Conservation (phyloP, 2,797 vertebrate genomes). For the Naso thynnoides region DNA sequence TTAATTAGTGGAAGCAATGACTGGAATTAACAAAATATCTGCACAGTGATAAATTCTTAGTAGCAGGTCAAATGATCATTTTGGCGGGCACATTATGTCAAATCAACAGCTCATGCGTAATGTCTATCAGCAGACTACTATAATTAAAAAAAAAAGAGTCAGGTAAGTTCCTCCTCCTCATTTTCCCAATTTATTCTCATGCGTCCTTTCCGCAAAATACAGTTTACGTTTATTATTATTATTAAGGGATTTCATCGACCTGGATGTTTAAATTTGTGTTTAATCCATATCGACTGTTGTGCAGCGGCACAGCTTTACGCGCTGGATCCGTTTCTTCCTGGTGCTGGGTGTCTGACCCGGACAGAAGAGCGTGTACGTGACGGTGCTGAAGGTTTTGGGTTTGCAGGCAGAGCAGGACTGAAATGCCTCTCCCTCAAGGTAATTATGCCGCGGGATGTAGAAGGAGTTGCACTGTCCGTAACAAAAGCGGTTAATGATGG, state of each 20-base stretch:
- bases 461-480: constrained; percentile 99
- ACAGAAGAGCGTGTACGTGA: constrained; percentile 93
- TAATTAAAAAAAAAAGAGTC: constrained; percentile 8
- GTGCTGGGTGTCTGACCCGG: constrained; percentile 91
- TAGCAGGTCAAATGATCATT: too few relatives aligned
- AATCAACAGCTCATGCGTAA: not conserved
- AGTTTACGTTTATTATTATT: not conserved
- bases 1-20: not conserved
- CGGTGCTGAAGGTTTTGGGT: constrained; percentile 93
- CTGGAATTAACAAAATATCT: constrained; percentile 7
- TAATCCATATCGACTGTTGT: constrained; percentile 93
- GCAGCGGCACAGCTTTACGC: constrained; percentile 97
- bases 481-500: constrained; percentile 96
- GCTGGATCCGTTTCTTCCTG: constrained; percentile 92
- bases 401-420: constrained; percentile 97
- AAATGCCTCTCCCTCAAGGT: constrained; percentile 92
- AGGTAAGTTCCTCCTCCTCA: not conserved
- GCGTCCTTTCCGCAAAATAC: constrained; percentile 19
- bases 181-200: not conserved
- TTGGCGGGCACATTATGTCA: too few relatives aligned
- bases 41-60: constrained; percentile 9
- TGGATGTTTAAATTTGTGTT: not conserved
- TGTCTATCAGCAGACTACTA: not conserved
- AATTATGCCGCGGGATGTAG: constrained; percentile 93
- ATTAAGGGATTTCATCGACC: not conserved